phyloP scores from a whole-genome alignment of 2,113 vertebrate genomes.

The Candoia aspera region DNA sequence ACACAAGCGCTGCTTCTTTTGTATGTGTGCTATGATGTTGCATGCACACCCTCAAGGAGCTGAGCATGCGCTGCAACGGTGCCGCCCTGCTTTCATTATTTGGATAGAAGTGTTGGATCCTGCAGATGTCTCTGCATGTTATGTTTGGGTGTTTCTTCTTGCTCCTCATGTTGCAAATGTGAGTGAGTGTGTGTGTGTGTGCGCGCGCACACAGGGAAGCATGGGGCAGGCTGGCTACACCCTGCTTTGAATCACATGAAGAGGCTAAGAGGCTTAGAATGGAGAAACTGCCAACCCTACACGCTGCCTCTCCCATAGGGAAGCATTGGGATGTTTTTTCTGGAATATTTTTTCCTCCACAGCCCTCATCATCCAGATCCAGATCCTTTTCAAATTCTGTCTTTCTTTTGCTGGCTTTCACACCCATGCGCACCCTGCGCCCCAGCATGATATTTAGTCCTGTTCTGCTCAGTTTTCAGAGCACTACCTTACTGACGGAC shows the following conservation, averaged over 20 bases:
- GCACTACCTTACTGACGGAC: neutral
- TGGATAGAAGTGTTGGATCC: neutral
- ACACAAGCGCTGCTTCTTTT: neutral
- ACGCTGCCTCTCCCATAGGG: too few species aligned
- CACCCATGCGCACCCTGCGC: neutral
- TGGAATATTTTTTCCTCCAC: neutral
- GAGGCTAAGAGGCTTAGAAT: neutral
- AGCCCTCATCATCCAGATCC: neutral
- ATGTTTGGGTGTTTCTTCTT: neutral
- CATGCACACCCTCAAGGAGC: neutral
- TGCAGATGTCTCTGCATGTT: neutral
- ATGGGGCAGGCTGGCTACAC: neutral
- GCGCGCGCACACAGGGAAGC: neutral
- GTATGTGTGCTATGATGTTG: neutral
- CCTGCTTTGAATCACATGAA: neutral
- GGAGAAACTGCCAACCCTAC: neutral
- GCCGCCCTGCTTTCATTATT: neutral
- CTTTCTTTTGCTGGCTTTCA: neutral
- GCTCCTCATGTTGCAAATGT: neutral
- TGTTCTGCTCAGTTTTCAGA: neutral
- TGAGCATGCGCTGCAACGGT: neutral
- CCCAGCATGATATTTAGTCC: too few species aligned
- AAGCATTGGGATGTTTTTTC: neutral
- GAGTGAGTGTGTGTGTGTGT: neutral
- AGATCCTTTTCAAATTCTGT: neutral